These are phyloP conservation scores for Acutogordius australiensis DNA, from an alignment of 2,888 invertebrate species.

Conservation along the genomic window DNA sequence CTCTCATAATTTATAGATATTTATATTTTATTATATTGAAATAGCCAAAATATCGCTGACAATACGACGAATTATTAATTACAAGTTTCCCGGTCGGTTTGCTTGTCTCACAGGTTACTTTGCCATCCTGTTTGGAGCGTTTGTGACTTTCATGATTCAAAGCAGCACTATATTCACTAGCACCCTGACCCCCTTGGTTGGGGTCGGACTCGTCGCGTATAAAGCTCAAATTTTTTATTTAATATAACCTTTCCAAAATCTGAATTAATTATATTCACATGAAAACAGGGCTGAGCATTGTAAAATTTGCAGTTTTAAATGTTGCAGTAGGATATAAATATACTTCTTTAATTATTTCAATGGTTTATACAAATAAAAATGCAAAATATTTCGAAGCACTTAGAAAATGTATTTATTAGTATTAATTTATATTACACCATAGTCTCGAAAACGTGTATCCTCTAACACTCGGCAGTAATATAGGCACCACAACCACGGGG, in stretches of 20 bases:
- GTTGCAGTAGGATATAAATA: too few species aligned
- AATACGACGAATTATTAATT: conserved; percentile 25
- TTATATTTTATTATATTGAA: too few species aligned
- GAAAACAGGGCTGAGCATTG: too few species aligned
- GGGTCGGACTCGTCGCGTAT: conserved; percentile 26
- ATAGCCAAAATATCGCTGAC: conserved; percentile 18
- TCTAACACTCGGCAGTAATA: conserved; percentile 30
- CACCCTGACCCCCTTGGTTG: conserved; percentile 31
- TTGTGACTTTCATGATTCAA: conserved; percentile 31
- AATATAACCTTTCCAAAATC: background rate
- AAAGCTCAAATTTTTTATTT: background rate
- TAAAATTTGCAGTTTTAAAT: too few species aligned
- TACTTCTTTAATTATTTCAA: too few species aligned
- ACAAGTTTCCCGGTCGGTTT: conserved; percentile 24
- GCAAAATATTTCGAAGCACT: too few species aligned
- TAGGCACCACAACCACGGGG: conserved; percentile 32
- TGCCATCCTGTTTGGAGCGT: conserved; percentile 28
- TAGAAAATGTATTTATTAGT: too few species aligned
- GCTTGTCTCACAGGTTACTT: conserved; percentile 28
- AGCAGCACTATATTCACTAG: conserved; percentile 27
- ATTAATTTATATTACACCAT: too few species aligned
- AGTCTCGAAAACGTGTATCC: conserved; percentile 30
- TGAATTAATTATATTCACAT: background rate
- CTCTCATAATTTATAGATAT: too few species aligned
- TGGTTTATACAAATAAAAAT: too few species aligned